These are phyloP conservation scores for Gryon sp. DNA, from an alignment of 1,140 invertebrate genomes.

Conservation along the genomic window DNA sequence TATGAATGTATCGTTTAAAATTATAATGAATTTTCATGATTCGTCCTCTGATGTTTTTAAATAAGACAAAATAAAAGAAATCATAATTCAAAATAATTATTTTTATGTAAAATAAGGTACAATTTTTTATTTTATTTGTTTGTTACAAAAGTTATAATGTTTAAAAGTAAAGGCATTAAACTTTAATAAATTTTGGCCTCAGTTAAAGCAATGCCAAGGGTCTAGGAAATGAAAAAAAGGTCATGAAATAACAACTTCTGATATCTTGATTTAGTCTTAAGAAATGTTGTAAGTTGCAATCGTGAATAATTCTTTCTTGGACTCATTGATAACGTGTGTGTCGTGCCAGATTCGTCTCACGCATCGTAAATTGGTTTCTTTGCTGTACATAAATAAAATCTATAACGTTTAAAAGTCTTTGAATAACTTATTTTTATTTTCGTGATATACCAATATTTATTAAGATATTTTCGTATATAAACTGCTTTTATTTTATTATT, in stretches of 20 bases:
- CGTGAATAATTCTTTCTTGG: conserved; percentile 65
- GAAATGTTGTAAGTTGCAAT: conserved; percentile 62
- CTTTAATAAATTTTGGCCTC: conserved; percentile 33
- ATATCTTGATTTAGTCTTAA: conserved; percentile 65
- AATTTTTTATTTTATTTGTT: too few species aligned
- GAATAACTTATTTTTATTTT: conserved; percentile 35
- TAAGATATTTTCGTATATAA: too few species aligned
- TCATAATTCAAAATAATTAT: too few species aligned
- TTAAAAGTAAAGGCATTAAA: conserved; percentile 46
- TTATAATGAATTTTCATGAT: too few species aligned
- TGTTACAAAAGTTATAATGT: not conserved
- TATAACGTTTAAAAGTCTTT: conserved; percentile 24
- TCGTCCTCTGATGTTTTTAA: too few species aligned
- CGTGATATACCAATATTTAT: too few species aligned
- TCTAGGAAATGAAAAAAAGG: too few species aligned
- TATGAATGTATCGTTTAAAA: too few species aligned
- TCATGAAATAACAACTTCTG: conserved; percentile 50
- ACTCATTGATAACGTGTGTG: conserved; percentile 32
- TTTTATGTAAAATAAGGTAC: too few species aligned
- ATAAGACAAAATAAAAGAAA: too few species aligned
- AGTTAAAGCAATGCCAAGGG: conserved; percentile 58
- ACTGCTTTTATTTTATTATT: too few species aligned
- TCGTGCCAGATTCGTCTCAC: conserved; percentile 63
- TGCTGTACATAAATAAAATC: conserved; percentile 56
- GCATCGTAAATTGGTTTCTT: conserved; percentile 61